Evolutionary conservation across 2,797 vertebrate genomes (phyloP), one percentile per base, ranked within the genome.

Genomic region (Typhlichthys eigenmanni): DNA sequence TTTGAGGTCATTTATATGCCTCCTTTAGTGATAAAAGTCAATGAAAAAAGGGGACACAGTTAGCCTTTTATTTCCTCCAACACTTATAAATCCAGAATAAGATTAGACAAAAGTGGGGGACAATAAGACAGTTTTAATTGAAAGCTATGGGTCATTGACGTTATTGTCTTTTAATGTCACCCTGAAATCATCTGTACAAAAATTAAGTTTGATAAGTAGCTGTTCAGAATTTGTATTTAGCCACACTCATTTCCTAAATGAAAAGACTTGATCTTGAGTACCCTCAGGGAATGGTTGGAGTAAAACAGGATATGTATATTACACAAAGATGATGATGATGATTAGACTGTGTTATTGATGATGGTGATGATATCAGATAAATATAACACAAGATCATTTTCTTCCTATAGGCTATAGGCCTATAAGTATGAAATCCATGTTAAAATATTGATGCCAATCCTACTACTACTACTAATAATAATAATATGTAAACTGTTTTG

Each of bases 1-100:
- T 93, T 93, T 90, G 89, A 92, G 91, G 87, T 94, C 88, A 92
- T 93, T 94, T 91, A 91, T 89, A 92, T 93, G 93, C 94, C 91
- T 94, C 89, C 93, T 94, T 95, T 94, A 88, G 85, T 89, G 92
- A 93, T 93, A 90, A 92, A 92, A 92, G 90, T 92, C 91, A 84
- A 69, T 75, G 90, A 90, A 84, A 47, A 62, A 82, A 82, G 82
- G 58, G 75, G 74, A 85, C 64, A 13, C 62, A 32, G 24, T 1
- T 13, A 19, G 69, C 79, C 72, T 79, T 85, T 82, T 72, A 80
- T 88, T 85, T 80, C 58, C 71, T 66, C 63, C 84, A 85, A 87
- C 88, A 91, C 89, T 88, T 76, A 55, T 43, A 74, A 85, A 60
- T 68, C 32, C 61, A 82, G 85, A 82, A 84, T 60, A 84, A 64